Base-by-base conservation (phyloP, 2,797 vertebrate species). In the Tragopan temminckii region DNA sequence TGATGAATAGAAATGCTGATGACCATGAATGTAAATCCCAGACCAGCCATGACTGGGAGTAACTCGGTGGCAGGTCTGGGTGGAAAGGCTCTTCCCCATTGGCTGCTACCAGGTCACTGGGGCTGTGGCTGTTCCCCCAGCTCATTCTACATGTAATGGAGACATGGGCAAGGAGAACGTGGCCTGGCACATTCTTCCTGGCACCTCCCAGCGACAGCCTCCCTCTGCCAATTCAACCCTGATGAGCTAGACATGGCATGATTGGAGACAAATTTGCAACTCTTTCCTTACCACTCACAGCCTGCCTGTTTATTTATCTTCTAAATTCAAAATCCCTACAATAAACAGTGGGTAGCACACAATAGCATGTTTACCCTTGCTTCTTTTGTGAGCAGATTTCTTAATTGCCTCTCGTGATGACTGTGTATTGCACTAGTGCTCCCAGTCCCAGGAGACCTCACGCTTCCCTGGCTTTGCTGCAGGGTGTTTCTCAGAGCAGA, bases 401-500 rank as follows among this genome's bases (percentile, higher is more conserved):
- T 93, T 92, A 93, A 95, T 93, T 92, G 93, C 90, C 91, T 95
- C 48, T 0, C 89, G 63, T 92, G 93, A 95, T 71, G 85, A 80
- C 90, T 95, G 67, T 80, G 71, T 93, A 70, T 86, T 86, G 87
- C 48, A 62, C 74, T 89, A 89, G 81, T 13, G 0, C 74, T 93
- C 59, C 70, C 35, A 18, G 70, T 50, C 64, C 82, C 67, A 0
- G 0, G 92, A 93, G 96, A 92, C 57, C 79, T 88, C 82, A 88
- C 0, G n/a, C 80, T 94, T 95, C 93, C 91, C 82, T 93, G 85
- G 67, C 52, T 95, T 94, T 91, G 74, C 93, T 92, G 85, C 77
- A 88, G 92, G 91, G 85, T 13, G 84, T 95, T 91, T 74, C 87
- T 95, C 82, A 71, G 74, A 96, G 67, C 96, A 97, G 95, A 95